Base-by-base conservation (phyloP, 2,797 vertebrate genomes). In the Trematocara caparti region DNA sequence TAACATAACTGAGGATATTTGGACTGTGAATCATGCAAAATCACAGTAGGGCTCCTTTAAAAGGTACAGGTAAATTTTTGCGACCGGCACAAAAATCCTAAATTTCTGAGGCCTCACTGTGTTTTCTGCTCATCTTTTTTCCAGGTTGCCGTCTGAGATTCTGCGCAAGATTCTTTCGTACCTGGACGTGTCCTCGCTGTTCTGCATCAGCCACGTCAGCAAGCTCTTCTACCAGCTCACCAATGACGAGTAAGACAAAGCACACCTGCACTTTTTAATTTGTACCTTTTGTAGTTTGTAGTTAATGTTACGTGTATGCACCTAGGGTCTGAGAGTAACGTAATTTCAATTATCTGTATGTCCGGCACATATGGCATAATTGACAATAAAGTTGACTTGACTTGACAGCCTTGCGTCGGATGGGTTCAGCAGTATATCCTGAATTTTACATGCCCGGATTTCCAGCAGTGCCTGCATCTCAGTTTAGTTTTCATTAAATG, bases 101-200 rank as follows among this genome's bases (percentile, higher is more conserved):
- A 2, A 59, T 59, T 59, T 57, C 15, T 36, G 55, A 12, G 55
- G 30, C 55, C 55, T n/a, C 30, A 12, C 30, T 6, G 17, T 12
- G 10, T 59, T 59, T 34, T 36, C 15, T 55, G 2, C 11, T 69
- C 34, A 2, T 49, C 3, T n/a, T 78, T 79, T 82, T 83, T 74
- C 57, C 87, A 98, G 98, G 14, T 84, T 99, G 82, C 97, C 98
- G 1, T 80, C 94, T 30, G 98, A 99, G 94, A 76, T 98, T 10
- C 83, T 98, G 57, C 19, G 96, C 7, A 97, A 96, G 93, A 96
- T 99, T 48, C 85, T 98, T 48, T 96, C 95, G 2, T 96, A 94
- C 86, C 93, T 99, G 90, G 97, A 99, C 83, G 92, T 92, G 1
- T 86, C 83, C 4, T 96, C 97, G 11, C 91, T 99, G 4, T 89